Evolutionary conservation across 2,113 vertebrate genomes (phyloP), one percentile per base, ranked within the genome.

Genomic region (Pseudopodoces humilis): DNA sequence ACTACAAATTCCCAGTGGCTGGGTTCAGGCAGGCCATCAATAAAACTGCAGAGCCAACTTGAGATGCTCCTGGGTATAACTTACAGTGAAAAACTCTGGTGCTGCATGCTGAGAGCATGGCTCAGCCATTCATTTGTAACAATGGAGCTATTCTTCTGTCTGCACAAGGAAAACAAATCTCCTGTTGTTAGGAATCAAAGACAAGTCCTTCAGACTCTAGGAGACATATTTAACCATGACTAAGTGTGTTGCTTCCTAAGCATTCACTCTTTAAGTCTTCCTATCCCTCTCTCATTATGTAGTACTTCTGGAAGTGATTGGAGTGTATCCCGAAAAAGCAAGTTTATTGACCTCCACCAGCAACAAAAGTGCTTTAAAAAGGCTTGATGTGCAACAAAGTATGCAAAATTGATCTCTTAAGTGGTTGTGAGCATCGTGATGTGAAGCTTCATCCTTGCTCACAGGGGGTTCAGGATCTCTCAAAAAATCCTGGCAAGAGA

Each of bases 101-200:
- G 33, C 52, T 84, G 83, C 86, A 82, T 64, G 75, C 86, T 76
- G 84, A 93, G 72, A 93, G 88, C 68, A 9, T 13, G 81, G 90
- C 70, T 82, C 84, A 84, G 89, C 62, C 86, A 25, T 70, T 86
- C 90, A 92, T 96, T 94, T 92, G 28, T 84, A 78, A 95, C 87
- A 90, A 76, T 13, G 81, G 76, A 76, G 69, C 43, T 49, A 35
- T 52, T 91, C 59, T 88, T 67, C 81, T 86, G 77, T 89, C 88
- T 90, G 88, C 79, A 86, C 56, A 58, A 86, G 90, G 68, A 95
- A 95, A 97, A 97, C 75, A 96, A 92, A 92, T 94, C 88, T 91
- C 88, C 76, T 23, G 62, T 70, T 81, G 91, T 86, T 79, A 92
- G 69, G 83, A 87, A 86, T 88, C 83, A 93, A 94, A 96, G 90